Base-by-base conservation (phyloP, 1,140 invertebrate species). In the Varroa destructor region DNA sequence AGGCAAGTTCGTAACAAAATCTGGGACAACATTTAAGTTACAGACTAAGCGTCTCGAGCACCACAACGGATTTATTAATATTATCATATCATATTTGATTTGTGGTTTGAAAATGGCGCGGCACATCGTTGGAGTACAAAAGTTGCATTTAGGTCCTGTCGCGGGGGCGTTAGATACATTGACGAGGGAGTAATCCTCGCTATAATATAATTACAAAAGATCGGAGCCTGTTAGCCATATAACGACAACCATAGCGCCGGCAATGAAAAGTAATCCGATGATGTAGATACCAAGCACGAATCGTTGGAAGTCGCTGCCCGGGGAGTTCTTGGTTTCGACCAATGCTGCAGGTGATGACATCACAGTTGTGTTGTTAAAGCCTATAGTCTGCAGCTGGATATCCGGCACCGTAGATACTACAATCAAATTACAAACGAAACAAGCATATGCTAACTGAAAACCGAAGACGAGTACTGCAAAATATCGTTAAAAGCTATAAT, bases 281-380 rank as follows among this genome's bases (percentile, higher is more conserved):
- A 67, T 67, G 37, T 67, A 67, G 61, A 67, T n/a, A 43, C 14
- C 61, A 12, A 67, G 36, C 61, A 67, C 40, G 37, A 67, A 67
- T 14, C 61, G 61, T 67, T 37, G 61, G 61, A 67, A 67, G 40
- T 67, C 61, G 46, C 61, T 67, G 61, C 61, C 61, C 12, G 61
- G 61, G 12, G 61, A 67, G 61, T 67, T 37, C 61, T 67, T 67
- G 3, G 61, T 67, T 46, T 67, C 61, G 37, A 67, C 46, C 61
- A 67, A 36, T 40, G 40, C 40, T 46, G 46, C 61, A 12, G 61
- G 61, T 37, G 4, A 6, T 51, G 46, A 51, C 46, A 51, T 51
- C 61, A 67, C 40, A 12, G 40, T 40, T 40, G 61, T 43, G 37
- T 12, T 46, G 61, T 12, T 67, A 1, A 37, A 67, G 61, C 61